Base-by-base conservation (phyloP, 1,140 invertebrate genomes). In the Hyphantria cunea region DNA sequence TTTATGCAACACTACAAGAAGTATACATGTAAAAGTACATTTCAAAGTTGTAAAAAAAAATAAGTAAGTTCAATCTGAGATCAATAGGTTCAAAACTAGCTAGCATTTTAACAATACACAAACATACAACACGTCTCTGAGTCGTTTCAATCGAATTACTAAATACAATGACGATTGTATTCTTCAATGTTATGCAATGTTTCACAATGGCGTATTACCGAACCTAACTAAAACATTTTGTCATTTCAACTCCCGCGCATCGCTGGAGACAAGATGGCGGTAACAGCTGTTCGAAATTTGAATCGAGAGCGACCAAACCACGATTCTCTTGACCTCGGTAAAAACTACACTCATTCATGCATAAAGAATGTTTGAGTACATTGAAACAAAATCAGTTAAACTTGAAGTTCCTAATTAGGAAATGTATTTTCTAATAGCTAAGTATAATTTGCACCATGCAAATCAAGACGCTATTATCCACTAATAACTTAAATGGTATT, bases 301-400 rank as follows among this genome's bases (percentile, higher is more conserved):
- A 58, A 73, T 70, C 66, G 64, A 63, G 64, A 65, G 48, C 62
- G 61, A 60, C 39, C 53, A 39, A 44, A 45, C 58, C 64, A 66
- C 64, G 64, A 64, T 69, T 70, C 66, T 64, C 65, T 67, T 60
- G 69, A 58, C 72, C 64, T 64, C 69, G 45, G 61, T 62, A 70
- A 65, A 64, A 70, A 17, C 48, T 14, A 44, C 61, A 42, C 37
- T 51, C 74, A 70, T 77, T 74, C 53, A 77, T 66, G 72, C 67
- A 49, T 61, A 53, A 62, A 47, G 12, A 9, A 37, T 14, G 11
- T 48, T n/a, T 58, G 17, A 1, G 34, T 13, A 25, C 39, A 32
- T 14, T 47, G 11, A 14, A 58, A 37, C 31, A 32, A 13, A n/a
- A 11, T 45, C 13, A 3, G n/a, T n/a, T 47, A 33, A 10, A 12